These are phyloP conservation scores for Eulimnadia texana DNA, from an alignment of 1,140 invertebrate genomes.

Conservation along the genomic window DNA sequence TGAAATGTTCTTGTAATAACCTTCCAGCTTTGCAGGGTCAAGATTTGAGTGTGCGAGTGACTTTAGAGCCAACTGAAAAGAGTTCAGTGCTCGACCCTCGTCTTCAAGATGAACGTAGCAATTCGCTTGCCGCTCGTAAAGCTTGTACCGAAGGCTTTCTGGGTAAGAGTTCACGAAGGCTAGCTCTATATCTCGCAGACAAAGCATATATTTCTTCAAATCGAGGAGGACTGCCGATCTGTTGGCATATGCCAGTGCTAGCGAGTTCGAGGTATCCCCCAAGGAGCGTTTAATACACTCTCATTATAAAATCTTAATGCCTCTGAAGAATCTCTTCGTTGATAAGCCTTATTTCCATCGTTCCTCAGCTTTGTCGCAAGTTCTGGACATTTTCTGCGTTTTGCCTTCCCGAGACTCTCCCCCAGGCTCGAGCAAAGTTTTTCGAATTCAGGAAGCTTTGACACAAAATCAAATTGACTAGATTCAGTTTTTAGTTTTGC, in stretches of 20 bases:
- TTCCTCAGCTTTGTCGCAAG: conserved; percentile 2
- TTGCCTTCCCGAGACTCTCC: not conserved
- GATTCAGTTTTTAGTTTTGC: not conserved
- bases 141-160: conserved; percentile 29
- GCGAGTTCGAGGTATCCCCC: conserved; percentile 17
- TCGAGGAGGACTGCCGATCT: conserved; percentile 50
- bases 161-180: conserved; percentile 30
- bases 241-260: conserved; percentile 49
- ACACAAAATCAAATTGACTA: not conserved
- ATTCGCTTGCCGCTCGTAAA: conserved; percentile 30
- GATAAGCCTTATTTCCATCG: conserved; percentile 6
- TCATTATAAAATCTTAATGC: conserved; percentile 8
- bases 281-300: conserved; percentile 3
- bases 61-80: conserved; percentile 1
- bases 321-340: not conserved
- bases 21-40: no score
- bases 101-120: conserved; percentile 10
- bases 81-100: not conserved
- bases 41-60: not conserved
- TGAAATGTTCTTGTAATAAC: not conserved
- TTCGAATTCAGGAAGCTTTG: not conserved
- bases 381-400: not conserved
- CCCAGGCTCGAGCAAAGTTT: not conserved
- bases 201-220: conserved; percentile 41
- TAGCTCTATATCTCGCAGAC: conserved; percentile 35